Evolutionary conservation across 2,797 vertebrate genomes (phyloP).

Genomic region (Eidolon dupreanum): DNA sequence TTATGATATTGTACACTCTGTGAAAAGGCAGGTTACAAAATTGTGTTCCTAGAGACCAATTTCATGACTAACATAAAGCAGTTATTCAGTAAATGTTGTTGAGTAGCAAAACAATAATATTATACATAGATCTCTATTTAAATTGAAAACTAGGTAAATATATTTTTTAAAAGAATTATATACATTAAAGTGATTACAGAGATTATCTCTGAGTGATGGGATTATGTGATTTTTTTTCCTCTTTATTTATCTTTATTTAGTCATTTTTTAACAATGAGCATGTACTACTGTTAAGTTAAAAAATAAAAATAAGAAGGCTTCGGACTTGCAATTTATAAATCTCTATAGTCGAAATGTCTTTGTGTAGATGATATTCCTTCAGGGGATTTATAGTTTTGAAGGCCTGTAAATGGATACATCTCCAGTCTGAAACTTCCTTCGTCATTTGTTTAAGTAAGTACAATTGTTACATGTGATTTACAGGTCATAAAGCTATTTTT

Average conservation of each 20-base stretch:
- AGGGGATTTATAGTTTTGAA: neutral
- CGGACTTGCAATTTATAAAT: neutral
- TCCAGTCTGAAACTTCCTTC: neutral
- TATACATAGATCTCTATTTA: neutral
- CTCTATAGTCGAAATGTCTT: neutral
- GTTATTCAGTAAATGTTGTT: neutral
- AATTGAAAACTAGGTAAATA: neutral
- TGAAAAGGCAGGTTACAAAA: neutral
- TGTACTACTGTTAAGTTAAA: neutral
- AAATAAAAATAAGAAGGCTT: neutral
- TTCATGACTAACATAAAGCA: neutral
- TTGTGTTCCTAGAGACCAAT: neutral
- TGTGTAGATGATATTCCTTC: neutral
- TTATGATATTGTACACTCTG: neutral
- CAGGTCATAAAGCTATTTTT: neutral
- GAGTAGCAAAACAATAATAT: neutral
- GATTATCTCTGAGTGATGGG: neutral
- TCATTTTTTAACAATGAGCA: neutral
- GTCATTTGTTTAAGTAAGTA: neutral
- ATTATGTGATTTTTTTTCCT: neutral
- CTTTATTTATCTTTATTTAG: neutral
- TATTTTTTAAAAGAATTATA: neutral
- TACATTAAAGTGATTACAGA: neutral
- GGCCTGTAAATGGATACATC: neutral
- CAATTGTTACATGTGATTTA: neutral